Evolutionary conservation across 1,140 invertebrate species (phyloP), one percentile per base, ranked within the genome.

Genomic region (Sinonovacula constricta): DNA sequence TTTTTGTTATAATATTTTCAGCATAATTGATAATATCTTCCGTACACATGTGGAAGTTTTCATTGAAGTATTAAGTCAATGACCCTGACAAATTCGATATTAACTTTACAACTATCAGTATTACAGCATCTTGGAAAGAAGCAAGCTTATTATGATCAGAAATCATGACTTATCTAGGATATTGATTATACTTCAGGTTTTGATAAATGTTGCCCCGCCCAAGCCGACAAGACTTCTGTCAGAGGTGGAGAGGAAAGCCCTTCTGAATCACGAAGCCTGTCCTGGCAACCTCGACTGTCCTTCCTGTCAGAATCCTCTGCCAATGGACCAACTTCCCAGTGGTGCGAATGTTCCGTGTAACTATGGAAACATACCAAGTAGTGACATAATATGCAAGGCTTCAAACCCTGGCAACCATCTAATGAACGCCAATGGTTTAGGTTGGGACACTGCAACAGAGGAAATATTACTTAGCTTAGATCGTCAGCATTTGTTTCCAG

Each of bases 121-220:
- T n/a, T n/a, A n/a, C n/a, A n/a, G n/a, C n/a, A n/a, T n/a, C n/a
- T n/a, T n/a, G n/a, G n/a, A n/a, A n/a, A n/a, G n/a, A n/a, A n/a
- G n/a, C n/a, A n/a, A n/a, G n/a, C n/a, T n/a, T n/a, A n/a, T n/a
- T n/a, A n/a, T n/a, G n/a, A n/a, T n/a, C n/a, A n/a, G n/a, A n/a
- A n/a, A n/a, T n/a, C n/a, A n/a, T n/a, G n/a, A n/a, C n/a, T n/a
- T n/a, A n/a, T n/a, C n/a, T n/a, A n/a, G n/a, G n/a, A n/a, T n/a
- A n/a, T n/a, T n/a, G n/a, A n/a, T n/a, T n/a, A n/a, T n/a, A 15
- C 28, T 74, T 3, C 28, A 76, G 72, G 72, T 76, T 15, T 63
- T 76, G 3, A 63, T 76, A 63, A 76, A 76, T 67, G 72, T 76
- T 22, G 72, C 72, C 3, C 72, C 72, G 26, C 72, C 72, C 10